A percentile compares a stretch with the other conserved stretches of the same genome.
Evolutionary conservation across 2,797 vertebrate genomes (phyloP).

Genomic region (Pseudochirops corinnae): DNA sequence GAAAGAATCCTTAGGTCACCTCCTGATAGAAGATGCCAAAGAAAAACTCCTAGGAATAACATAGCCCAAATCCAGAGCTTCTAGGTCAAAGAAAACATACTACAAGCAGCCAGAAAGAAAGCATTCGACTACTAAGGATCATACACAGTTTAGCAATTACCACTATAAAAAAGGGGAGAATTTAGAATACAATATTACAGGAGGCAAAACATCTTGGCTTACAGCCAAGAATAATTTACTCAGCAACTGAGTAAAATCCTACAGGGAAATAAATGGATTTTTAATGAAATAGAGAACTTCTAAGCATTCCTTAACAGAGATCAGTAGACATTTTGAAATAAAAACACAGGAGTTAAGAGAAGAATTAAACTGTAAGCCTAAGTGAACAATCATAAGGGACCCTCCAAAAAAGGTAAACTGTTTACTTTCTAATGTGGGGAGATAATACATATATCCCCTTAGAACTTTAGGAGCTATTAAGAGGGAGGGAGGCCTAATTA

Average conservation of each 20-base stretch:
- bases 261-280: neutral
- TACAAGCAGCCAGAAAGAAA: no score
- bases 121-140: no score
- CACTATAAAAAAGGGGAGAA: no score
- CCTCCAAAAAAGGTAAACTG: neutral
- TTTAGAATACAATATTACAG: no score
- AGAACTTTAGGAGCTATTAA: neutral
- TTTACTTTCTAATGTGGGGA: neutral
- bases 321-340: no score
- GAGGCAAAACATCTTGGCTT: no score
- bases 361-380: neutral
- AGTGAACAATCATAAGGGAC: neutral
- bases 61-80: neutral
- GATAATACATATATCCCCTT: neutral
- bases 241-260: neutral
- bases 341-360: no score
- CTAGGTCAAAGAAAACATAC: neutral
- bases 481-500: neutral
- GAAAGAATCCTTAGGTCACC: no score
- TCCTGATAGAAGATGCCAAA: no score
- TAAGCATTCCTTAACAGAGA: neutral
- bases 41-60: no score
- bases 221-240: no score
- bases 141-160: no score
- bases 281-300: neutral